Conservation (phyloP, 2,113 vertebrate species). For the Lampris megalopsis region DNA sequence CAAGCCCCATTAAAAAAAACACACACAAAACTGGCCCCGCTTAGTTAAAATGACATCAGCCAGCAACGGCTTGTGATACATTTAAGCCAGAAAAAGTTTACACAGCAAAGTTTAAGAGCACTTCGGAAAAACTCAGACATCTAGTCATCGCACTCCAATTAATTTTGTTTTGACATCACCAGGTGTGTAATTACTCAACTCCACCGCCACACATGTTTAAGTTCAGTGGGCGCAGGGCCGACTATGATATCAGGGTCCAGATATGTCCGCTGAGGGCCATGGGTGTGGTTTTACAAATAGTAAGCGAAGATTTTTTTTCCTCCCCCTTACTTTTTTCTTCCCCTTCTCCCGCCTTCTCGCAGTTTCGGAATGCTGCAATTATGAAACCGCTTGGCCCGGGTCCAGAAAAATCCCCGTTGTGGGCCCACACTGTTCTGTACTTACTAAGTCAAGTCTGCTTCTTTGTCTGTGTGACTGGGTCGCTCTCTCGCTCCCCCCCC, state of each 20-base stretch:
- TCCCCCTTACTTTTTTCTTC: not conserved
- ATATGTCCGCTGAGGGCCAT: constrained; percentile 28
- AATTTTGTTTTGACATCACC: not conserved
- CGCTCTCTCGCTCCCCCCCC: not conserved
- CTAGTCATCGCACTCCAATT: too few relatives aligned
- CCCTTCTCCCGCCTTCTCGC: constrained; percentile 2
- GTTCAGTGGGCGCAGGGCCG: not conserved
- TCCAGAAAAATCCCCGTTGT: constrained; percentile 48
- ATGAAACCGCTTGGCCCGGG: constrained; percentile 40
- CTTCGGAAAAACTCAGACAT: constrained; percentile 27
- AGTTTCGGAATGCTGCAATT: constrained; percentile 44
- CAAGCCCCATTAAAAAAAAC: not conserved
- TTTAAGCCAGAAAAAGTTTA: not conserved
- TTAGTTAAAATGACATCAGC: constrained; percentile 14
- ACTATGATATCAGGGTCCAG: not conserved
- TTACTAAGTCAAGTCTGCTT: not conserved
- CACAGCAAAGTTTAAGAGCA: not conserved
- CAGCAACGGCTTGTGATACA: constrained; percentile 21
- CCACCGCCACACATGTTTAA: not conserved
- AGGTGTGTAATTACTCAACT: constrained; percentile 13
- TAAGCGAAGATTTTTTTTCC: not conserved
- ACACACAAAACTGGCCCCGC: not conserved
- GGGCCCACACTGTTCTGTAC: constrained; percentile 34
- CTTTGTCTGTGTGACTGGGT: not conserved
- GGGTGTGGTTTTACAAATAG: constrained; percentile 55